phyloP scores from a whole-genome alignment of 1,140 invertebrate genomes.

The Rhopalosiphum maidis region DNA sequence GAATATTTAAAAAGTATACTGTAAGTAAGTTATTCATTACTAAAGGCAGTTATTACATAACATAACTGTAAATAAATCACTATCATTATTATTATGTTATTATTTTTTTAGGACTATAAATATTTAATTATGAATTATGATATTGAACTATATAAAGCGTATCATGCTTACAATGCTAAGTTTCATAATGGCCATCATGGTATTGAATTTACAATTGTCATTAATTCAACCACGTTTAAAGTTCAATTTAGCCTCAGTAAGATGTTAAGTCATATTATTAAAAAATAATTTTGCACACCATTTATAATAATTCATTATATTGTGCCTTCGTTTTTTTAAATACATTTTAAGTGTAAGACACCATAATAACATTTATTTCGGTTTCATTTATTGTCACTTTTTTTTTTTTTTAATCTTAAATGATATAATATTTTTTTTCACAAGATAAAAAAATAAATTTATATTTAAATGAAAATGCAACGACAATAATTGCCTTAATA shows the following conservation, averaged over 20 bases:
- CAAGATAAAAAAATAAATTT: not conserved
- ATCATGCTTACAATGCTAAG: not conserved
- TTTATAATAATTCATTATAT: constrained; percentile 20
- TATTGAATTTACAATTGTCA: not conserved
- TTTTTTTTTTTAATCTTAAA: not conserved
- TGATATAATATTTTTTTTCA: not conserved
- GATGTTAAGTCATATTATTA: not conserved
- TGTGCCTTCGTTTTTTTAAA: not conserved
- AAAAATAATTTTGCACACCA: not conserved
- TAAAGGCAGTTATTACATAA: not conserved
- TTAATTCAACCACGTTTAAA: not conserved
- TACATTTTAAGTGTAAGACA: not conserved
- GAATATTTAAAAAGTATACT: not conserved
- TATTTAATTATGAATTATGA: not conserved
- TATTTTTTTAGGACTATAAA: not conserved
- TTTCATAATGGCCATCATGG: not conserved
- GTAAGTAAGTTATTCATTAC: not conserved
- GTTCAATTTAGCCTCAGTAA: not conserved
- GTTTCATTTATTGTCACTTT: not conserved
- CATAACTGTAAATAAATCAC: not conserved
- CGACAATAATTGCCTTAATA: not conserved
- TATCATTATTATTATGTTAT: not conserved
- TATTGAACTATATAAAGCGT: not conserved
- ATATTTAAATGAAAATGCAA: not conserved
- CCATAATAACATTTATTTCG: not conserved